A percentile compares a stretch with the other conserved stretches of the same genome.
These are phyloP conservation scores for Orthosia cruda DNA, from an alignment of 2,888 invertebrate species.

Conservation along the genomic window DNA sequence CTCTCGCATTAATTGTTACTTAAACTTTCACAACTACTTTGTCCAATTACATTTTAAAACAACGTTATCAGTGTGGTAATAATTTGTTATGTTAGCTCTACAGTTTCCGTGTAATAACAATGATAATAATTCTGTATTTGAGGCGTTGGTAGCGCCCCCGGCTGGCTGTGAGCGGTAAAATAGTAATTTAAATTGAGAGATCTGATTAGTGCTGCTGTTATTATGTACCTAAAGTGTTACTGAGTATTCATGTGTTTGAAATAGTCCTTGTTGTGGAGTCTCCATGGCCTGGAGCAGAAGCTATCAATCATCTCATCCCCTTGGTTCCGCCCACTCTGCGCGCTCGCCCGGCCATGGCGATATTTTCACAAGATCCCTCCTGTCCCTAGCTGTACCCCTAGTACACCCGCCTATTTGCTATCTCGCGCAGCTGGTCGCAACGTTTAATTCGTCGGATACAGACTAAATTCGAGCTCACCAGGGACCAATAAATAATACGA, in stretches of 20 bases:
- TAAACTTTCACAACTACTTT: conserved; percentile 22
- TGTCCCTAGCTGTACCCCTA: conserved; percentile 12
- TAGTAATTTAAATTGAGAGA: conserved; percentile 64
- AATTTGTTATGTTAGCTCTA: conserved; percentile 45
- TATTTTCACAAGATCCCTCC: conserved; percentile 72
- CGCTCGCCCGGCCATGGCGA: conserved; percentile 63
- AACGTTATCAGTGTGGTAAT: conserved; percentile 40
- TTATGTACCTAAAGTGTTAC: conserved; percentile 47
- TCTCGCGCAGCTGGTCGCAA: conserved; percentile 69
- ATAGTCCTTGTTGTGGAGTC: conserved; percentile 34
- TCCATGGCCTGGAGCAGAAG: conserved; percentile 52
- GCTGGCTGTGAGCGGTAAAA: conserved; percentile 48
- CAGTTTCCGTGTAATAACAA: conserved; percentile 46
- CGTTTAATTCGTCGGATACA: conserved; percentile 68
- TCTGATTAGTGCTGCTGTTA: conserved; percentile 59
- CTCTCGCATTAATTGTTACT: conserved; percentile 11
- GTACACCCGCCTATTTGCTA: conserved; percentile 66
- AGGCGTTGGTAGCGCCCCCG: conserved; percentile 40
- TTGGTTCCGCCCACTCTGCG: conserved; percentile 52
- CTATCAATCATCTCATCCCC: conserved; percentile 76
- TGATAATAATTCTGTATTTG: conserved; percentile 56
- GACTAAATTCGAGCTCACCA: conserved; percentile 71
- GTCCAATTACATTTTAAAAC: conserved; percentile 26
- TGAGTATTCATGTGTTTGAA: conserved; percentile 23
- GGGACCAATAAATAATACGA: conserved; percentile 69